Conservation (phyloP, 1,140 invertebrate species). For the Zaprionus vittiger region DNA sequence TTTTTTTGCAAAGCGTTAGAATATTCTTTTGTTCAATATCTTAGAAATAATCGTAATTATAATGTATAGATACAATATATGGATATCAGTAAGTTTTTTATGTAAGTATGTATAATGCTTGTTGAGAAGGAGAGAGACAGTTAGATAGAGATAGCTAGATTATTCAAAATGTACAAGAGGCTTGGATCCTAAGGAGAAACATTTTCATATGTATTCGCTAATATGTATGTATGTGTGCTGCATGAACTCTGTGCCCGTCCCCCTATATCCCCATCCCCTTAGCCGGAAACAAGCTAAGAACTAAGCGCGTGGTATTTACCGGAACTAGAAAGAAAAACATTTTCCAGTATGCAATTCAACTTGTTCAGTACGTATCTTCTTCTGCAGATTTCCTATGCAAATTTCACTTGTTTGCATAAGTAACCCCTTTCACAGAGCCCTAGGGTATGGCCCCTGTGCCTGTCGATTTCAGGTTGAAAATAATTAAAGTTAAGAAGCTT, state of each 20-base stretch:
- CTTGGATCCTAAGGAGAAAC: conserved; percentile 37
- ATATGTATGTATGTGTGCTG: conserved; percentile 49
- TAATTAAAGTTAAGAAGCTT: conserved; percentile 42
- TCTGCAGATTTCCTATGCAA: conserved; percentile 30
- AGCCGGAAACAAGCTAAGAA: conserved; percentile 17
- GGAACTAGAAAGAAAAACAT: conserved; percentile 33
- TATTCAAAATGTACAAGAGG: conserved; percentile 62
- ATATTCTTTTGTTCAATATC: conserved; percentile 26
- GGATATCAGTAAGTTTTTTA: conserved; percentile 23
- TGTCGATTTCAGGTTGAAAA: conserved; percentile 42
- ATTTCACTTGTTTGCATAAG: conserved; percentile 13
- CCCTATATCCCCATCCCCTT: background rate
- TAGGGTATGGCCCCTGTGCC: background rate
- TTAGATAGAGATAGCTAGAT: background rate
- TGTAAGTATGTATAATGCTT: conserved; percentile 50
- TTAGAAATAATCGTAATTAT: conserved; percentile 48
- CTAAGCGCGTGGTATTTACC: conserved; percentile 18
- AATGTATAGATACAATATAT: conserved; percentile 53
- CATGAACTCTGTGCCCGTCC: conserved; percentile 28
- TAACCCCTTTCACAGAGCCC: background rate
- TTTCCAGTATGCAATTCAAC: conserved; percentile 36
- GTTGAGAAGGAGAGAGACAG: conserved; percentile 20
- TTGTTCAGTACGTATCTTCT: conserved; percentile 23
- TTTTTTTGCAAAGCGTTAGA: conserved; percentile 58
- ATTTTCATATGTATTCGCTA: conserved; percentile 10